Evolutionary conservation across 2,113 vertebrate species (phyloP).

Genomic region (Salvelinus fontinalis): DNA sequence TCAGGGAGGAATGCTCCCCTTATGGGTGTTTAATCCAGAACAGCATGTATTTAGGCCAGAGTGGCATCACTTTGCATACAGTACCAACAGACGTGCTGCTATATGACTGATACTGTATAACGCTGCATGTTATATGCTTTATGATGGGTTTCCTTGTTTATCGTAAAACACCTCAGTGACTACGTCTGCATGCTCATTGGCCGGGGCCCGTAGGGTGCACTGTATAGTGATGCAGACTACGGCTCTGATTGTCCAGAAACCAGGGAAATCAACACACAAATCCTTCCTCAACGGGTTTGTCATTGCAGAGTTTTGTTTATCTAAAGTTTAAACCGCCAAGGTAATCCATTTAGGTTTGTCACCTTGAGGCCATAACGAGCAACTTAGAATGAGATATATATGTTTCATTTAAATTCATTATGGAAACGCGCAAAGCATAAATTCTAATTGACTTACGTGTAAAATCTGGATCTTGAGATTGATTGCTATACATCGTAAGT

Average conservation of each 20-base stretch:
- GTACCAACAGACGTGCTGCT: neutral
- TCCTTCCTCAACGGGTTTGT: neutral
- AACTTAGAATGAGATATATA: neutral
- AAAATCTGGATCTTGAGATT: no score
- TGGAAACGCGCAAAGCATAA: no score
- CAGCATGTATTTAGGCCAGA: neutral
- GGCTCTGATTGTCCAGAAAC: neutral
- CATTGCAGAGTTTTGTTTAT: neutral
- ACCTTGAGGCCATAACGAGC: neutral
- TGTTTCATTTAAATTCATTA: neutral
- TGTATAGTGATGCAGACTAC: neutral
- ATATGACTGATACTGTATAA: neutral
- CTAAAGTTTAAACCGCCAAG: neutral
- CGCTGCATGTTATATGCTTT: no score
- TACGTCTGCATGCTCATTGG: no score
- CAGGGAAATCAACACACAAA: neutral
- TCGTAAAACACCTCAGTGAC: neutral
- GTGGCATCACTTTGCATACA: no score
- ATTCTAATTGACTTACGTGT: no score
- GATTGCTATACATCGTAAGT: no score
- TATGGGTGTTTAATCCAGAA: neutral
- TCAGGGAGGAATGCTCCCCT: neutral
- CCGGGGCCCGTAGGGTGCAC: no score
- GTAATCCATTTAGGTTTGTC: neutral
- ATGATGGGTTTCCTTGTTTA: neutral